Conservation (phyloP, 2,113 vertebrate genomes). For the Sebastes fasciatus region DNA sequence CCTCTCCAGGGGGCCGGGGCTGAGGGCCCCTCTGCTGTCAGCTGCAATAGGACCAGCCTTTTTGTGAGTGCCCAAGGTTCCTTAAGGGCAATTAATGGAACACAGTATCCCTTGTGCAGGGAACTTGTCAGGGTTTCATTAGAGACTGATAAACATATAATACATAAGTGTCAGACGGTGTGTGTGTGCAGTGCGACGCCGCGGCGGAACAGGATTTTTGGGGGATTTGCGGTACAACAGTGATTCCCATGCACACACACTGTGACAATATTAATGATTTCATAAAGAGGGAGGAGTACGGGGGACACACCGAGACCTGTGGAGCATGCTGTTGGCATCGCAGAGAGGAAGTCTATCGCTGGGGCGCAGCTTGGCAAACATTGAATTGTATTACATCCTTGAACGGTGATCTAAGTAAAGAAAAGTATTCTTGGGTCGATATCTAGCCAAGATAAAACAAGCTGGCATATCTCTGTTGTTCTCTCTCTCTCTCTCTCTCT, state of each 20-base stretch:
- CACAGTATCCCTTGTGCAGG: slow-evolving; percentile 74
- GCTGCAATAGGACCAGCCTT: slow-evolving; percentile 75
- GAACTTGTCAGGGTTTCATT: slow-evolving; percentile 84
- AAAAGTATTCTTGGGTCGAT: slow-evolving; percentile 33
- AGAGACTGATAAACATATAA: slow-evolving; percentile 83
- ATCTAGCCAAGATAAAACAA: slow-evolving; percentile 44
- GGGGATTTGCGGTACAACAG: slow-evolving; percentile 60
- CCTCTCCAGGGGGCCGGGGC: slow-evolving; percentile 77
- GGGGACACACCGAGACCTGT: slow-evolving; percentile 27
- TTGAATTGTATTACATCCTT: slow-evolving; percentile 26
- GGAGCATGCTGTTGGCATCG: slow-evolving; percentile 34
- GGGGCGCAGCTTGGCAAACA: slow-evolving; percentile 46
- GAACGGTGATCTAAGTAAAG: slow-evolving; percentile 50
- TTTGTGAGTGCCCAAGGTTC: slow-evolving; percentile 80
- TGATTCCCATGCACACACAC: slow-evolving; percentile 66
- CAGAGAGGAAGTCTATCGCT: slow-evolving; percentile 34
- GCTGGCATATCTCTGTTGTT: slow-evolving; percentile 47
- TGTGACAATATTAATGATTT: slow-evolving; percentile 67
- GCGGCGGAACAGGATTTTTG: slow-evolving; percentile 59
- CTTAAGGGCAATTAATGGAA: slow-evolving; percentile 83
- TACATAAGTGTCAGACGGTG: slow-evolving; percentile 77
- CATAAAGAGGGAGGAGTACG: slow-evolving; percentile 33
- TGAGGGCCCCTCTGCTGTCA: slow-evolving; percentile 78
- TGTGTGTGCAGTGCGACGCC: slow-evolving; percentile 60
- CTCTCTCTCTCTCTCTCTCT: slow-evolving; percentile 1